Conservation (phyloP, 2,888 invertebrate genomes). For the Phalera bucephala region DNA sequence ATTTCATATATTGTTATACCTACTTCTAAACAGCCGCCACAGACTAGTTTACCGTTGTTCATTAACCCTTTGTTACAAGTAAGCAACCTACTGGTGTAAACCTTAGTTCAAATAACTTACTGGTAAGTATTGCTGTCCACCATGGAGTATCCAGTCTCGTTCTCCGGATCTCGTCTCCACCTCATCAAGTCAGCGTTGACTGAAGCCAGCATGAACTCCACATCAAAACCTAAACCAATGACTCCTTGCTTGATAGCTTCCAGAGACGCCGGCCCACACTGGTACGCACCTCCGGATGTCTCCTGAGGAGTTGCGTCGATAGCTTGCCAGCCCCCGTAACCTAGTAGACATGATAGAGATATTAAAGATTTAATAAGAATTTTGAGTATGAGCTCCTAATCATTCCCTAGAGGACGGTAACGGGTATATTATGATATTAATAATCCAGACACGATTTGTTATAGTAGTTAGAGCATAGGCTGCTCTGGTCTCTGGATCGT, state of each 20-base stretch:
- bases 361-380: background rate
- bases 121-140: constrained; percentile 89
- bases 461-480: too few relatives aligned
- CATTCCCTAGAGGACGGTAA: too few relatives aligned
- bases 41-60: too few relatives aligned
- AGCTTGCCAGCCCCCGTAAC: constrained; percentile 95
- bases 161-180: constrained; percentile 87
- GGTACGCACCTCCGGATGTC: constrained; percentile 86
- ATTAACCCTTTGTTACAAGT: too few relatives aligned
- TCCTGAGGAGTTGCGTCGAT: constrained; percentile 94
- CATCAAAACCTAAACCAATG: constrained; percentile 88
- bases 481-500: too few relatives aligned
- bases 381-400: too few relatives aligned
- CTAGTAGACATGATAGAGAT: constrained; percentile 50
- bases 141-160: constrained; percentile 85
- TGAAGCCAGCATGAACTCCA: constrained; percentile 90
- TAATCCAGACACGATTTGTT: too few relatives aligned
- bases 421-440: too few relatives aligned
- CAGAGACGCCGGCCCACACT: constrained; percentile 91
- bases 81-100: too few relatives aligned
- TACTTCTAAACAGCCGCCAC: too few relatives aligned
- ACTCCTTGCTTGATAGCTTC: constrained; percentile 90
- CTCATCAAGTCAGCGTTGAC: constrained; percentile 93
- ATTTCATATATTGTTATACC: too few relatives aligned
- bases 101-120: too few relatives aligned